Percentiles rank a stretch among this genome's conserved stretches.
Conservation (phyloP, 1,140 invertebrate genomes). For the Apolygus lucorum region DNA sequence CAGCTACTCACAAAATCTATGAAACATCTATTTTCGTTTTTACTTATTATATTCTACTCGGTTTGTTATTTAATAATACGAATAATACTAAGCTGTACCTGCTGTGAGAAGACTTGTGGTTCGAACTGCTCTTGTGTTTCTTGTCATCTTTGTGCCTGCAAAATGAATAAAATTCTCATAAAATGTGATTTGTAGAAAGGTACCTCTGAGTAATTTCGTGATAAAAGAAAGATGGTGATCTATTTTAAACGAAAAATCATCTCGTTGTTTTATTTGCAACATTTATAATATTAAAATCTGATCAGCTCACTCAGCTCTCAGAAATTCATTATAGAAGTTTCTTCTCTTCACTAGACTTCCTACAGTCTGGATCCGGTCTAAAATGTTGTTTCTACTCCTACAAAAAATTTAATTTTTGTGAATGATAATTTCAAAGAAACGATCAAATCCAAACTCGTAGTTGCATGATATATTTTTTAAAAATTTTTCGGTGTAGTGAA, state of each 20-base stretch:
- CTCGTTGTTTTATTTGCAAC: neutral
- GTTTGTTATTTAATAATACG: neutral
- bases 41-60: too few species aligned
- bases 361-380: too few species aligned
- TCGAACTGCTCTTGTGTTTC: constrained; percentile 34
- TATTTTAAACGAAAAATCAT: too few species aligned
- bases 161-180: constrained; percentile 24
- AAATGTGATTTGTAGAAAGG: neutral
- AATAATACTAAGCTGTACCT: constrained; percentile 26
- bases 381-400: too few species aligned
- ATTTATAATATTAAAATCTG: neutral
- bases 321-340: too few species aligned
- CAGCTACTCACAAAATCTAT: neutral
- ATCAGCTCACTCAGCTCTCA: neutral
- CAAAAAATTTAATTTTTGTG: too few species aligned
- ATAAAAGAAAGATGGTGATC: too few species aligned
- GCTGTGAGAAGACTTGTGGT: constrained; percentile 31
- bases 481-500: too few species aligned
- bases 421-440: too few species aligned
- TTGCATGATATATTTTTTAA: too few species aligned
- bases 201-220: neutral
- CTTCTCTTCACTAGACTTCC: too few species aligned
- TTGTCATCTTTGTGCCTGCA: constrained; percentile 32
- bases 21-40: neutral
- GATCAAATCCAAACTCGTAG: too few species aligned